Evolutionary conservation across 2,797 vertebrate species (phyloP).

Genomic region (Hemitrygon akajei): DNA sequence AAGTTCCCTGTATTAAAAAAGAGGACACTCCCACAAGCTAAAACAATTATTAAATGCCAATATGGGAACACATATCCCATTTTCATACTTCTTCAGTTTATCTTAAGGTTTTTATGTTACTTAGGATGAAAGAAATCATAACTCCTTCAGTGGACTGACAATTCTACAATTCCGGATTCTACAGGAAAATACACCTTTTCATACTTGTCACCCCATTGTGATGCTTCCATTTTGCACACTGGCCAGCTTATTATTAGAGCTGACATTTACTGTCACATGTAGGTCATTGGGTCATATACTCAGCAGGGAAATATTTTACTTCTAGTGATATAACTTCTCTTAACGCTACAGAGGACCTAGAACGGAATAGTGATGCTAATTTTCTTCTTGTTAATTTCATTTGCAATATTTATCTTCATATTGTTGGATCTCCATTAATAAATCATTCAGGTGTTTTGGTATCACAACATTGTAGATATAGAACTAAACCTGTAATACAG

Average conservation of each 20-base stretch:
- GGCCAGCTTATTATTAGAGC: background rate
- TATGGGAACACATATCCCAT: background rate
- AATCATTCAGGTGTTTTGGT: background rate
- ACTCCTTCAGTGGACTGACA: no score
- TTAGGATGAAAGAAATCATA: background rate
- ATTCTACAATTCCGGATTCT: no score
- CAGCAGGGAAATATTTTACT: background rate
- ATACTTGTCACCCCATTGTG: background rate
- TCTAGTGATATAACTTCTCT: background rate
- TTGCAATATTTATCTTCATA: background rate
- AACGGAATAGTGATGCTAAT: background rate
- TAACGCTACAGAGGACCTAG: background rate
- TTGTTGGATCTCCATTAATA: background rate
- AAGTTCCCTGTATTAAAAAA: background rate
- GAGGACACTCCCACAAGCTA: no score
- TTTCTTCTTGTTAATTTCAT: background rate
- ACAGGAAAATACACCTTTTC: background rate
- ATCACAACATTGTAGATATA: background rate
- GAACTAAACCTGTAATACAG: background rate
- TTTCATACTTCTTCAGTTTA: background rate
- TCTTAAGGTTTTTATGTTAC: background rate
- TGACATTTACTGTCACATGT: background rate
- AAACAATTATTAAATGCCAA: background rate
- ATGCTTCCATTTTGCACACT: background rate
- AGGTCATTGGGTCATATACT: background rate